Base-by-base conservation (phyloP, 2,888 invertebrate genomes). In the Strigamia transsilvanica region DNA sequence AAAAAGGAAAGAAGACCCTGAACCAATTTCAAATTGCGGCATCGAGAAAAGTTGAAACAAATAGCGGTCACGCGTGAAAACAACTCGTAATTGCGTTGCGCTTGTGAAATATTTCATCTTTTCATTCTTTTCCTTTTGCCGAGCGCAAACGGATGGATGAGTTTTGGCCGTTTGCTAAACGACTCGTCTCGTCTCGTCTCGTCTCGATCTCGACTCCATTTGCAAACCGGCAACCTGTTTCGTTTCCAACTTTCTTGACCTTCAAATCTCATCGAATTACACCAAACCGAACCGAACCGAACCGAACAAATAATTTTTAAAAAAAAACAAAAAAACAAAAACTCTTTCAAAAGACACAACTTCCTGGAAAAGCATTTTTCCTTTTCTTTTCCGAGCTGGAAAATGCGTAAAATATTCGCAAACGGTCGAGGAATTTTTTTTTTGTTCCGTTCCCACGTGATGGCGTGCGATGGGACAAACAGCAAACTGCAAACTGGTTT, bases 1-100 rank as follows among this genome's bases (percentile, higher is more conserved):
- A 6, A 10, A 38, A 9, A 7, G 7, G 34, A 34, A 7, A 7
- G 38, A 46, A 18, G 56, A 56, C 56, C 56, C 18, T 56, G 56
- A 56, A 56, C 56, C n/a, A 56, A 18, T 18, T 56, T 56, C 18
- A 51, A 51, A 51, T 51, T 51, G 51, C 51, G n/a, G 51, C 51
- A n/a, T 15, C n/a, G n/a, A 51, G 13, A 51, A 6, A 18, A n/a
- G n/a, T 56, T 56, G 15, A 56, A 56, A 56, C 56, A 56, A 56
- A 56, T 56, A 56, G 21, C n/a, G 56, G 56, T 56, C 56, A 56
- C 56, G 56, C 56, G 56, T 18, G 4, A 46, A 46, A 46, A 18
- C 15, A 56, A 56, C 56, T 56, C 10, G 1, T 56, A 56, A 56
- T 56, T 56, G 21, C 56, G 56, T 18, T 56, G 51, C n/a, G 18